A percentile compares a stretch with the other conserved stretches of the same genome.
phyloP scores from a whole-genome alignment of 2,113 vertebrate genomes.

The Hemibagrus wyckioides region DNA sequence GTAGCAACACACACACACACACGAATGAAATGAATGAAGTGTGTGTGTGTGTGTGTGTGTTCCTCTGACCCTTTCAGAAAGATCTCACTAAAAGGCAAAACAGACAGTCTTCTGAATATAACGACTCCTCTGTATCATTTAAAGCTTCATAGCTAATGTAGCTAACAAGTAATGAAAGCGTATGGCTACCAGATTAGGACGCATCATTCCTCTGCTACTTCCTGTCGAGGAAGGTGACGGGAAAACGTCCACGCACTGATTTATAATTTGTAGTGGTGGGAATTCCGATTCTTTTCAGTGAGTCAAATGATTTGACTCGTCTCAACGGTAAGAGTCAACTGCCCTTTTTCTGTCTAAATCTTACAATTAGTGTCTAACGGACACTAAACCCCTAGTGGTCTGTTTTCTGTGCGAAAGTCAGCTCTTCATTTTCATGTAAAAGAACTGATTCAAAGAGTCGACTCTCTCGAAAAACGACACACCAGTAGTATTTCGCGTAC shows the following conservation, averaged over 20 bases:
- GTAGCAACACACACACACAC: background rate
- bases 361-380: background rate
- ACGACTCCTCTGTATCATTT: background rate
- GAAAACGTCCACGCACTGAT: background rate
- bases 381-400: background rate
- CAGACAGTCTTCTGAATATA: background rate
- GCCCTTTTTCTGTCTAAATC: background rate
- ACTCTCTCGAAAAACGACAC: background rate
- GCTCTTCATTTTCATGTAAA: too few species aligned
- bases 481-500: background rate
- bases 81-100: too few species aligned
- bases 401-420: background rate
- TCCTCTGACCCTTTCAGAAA: background rate
- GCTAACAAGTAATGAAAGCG: background rate
- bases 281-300: background rate
- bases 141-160: background rate
- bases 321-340: background rate
- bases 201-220: background rate
- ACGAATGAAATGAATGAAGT: too few species aligned
- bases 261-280: background rate
- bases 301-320: background rate
- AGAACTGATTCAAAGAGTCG: background rate
- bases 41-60: background rate
- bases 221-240: background rate
- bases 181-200: background rate